Evolutionary conservation across 2,888 invertebrate genomes (phyloP).

Genomic region (Psylliodes chrysocephalus): DNA sequence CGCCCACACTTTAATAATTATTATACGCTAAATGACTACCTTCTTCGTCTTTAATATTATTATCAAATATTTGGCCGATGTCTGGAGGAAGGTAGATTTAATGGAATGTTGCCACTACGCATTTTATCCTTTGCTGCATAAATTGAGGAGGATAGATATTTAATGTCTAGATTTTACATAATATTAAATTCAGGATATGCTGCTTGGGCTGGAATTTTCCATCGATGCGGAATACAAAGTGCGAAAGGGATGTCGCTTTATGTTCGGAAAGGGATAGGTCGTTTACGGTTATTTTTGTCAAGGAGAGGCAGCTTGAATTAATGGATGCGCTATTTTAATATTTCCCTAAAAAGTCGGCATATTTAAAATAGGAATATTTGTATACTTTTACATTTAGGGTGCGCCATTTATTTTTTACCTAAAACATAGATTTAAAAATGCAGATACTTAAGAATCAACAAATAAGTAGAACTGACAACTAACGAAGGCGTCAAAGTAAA

Average conservation of each 20-base stretch:
- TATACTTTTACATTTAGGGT: too few relatives aligned
- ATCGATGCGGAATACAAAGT: neutral
- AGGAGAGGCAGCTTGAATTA: conserved; percentile 5
- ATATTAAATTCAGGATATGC: conserved; percentile 17
- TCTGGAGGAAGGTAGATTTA: conserved; percentile 8
- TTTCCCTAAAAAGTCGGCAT: conserved; percentile 2
- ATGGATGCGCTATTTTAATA: conserved; percentile 10
- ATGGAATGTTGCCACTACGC: conserved; percentile 12
- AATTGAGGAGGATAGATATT: conserved; percentile 18
- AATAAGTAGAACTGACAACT: too few relatives aligned
- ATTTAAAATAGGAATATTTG: too few relatives aligned
- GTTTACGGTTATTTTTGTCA: conserved; percentile 9
- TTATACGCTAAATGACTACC: neutral
- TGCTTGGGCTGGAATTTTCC: conserved; percentile 1
- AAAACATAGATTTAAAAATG: too few relatives aligned
- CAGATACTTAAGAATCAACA: too few relatives aligned
- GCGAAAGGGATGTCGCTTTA: neutral
- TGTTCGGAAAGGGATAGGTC: neutral
- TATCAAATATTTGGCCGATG: conserved; percentile 9
- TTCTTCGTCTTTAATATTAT: neutral
- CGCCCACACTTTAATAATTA: conserved; percentile 2
- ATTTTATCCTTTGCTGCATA: conserved; percentile 14
- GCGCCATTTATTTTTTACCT: too few relatives aligned
- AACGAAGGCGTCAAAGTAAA: too few relatives aligned
- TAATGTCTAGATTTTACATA: conserved; percentile 19